Evolutionary conservation across 2,797 vertebrate genomes (phyloP).

Genomic region (Choloepus didactylus): DNA sequence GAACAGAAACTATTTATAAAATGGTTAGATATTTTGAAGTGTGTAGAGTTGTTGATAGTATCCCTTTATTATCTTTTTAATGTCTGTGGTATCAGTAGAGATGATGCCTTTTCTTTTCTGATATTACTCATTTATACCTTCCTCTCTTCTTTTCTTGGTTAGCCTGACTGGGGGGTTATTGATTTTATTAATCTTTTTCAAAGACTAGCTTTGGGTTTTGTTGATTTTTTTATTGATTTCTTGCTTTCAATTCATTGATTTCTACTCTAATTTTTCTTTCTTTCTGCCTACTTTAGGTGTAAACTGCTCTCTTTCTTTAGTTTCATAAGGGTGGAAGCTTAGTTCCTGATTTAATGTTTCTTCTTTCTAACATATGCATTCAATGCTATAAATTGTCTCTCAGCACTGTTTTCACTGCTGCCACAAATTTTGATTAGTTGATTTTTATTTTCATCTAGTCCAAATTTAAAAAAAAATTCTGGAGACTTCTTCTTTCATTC

Average conservation of each 20-base stretch:
- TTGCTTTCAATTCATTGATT: too few species aligned
- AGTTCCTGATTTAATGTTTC: too few species aligned
- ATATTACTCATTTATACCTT: too few species aligned
- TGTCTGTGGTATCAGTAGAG: neutral
- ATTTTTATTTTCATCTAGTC: neutral
- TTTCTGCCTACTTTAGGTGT: neutral
- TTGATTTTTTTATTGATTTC: too few species aligned
- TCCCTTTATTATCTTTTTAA: neutral
- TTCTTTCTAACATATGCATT: too few species aligned
- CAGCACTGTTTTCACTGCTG: too few species aligned
- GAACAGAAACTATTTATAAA: neutral
- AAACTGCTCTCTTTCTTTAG: neutral
- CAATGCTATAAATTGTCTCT: too few species aligned
- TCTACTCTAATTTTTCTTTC: too few species aligned
- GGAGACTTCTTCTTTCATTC: neutral
- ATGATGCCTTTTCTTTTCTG: neutral
- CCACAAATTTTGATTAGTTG: neutral
- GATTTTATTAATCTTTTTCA: conserved; percentile 14
- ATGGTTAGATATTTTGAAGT: neutral
- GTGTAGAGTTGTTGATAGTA: neutral
- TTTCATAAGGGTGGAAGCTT: neutral
- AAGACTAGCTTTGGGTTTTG: neutral
- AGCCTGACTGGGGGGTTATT: neutral
- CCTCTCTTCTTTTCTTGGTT: neutral
- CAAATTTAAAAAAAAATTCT: neutral